Evolutionary conservation across 2,888 invertebrate species (phyloP), one percentile per base, ranked within the genome.

Genomic region (Lithophane semibrunnea): DNA sequence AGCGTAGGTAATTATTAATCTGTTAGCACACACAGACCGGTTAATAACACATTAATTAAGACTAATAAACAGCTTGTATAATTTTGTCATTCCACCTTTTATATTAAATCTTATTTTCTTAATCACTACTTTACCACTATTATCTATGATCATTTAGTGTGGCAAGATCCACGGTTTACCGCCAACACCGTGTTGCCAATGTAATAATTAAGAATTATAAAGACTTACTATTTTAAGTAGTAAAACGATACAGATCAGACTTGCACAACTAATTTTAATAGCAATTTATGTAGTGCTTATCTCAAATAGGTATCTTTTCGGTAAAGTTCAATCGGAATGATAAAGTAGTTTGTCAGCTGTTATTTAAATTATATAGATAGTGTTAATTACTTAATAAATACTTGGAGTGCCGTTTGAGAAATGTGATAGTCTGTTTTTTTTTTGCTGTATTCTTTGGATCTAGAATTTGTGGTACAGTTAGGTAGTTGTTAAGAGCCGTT

Each of bases 281-380:
- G 88, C 87, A 90, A 92, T 91, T 92, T 90, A 86, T 90, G 84
- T 89, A 82, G 76, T 75, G 73, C 84, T 88, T 93, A 93, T 94
- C 94, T 85, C 70, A 86, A 91, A 91, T 90, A 85, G 88, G 88
- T 84, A 93, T 93, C 93, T 91, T 91, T 92, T 92, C 91, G 92
- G 92, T 83, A 69, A 80, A 91, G 88, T 91, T 92, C 92, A 91
- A 92, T 91, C 90, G 89, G 82, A 86, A 79, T 76, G 79, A 84
- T 83, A 67, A 85, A 86, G 73, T 80, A 72, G 81, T 84, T 86
- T 88, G 85, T 84, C 84, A 87, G 87, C 24, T 67, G 80, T 73
- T 81, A 86, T 77, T 80, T 80, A 82, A 85, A 86, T 84, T 78
- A 68, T 83, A 78, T 63, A 86, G 84, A 86, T 85, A 85, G 86